Evolutionary conservation across 2,888 invertebrate genomes (phyloP).

Genomic region (Ornithoptera priamus): DNA sequence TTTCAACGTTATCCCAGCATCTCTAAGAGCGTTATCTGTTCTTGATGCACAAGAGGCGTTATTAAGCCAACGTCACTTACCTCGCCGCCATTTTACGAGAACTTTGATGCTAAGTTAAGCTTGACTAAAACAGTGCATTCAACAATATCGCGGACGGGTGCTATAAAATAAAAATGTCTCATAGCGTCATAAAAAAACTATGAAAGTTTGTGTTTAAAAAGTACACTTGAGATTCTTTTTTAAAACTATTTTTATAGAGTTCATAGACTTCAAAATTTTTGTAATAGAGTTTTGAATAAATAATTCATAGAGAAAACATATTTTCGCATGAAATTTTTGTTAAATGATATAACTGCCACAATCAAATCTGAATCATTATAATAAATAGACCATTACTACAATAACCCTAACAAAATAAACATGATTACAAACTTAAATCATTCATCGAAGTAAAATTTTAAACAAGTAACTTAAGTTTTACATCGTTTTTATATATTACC

Average conservation of each 20-base stretch:
- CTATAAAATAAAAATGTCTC: conserved; percentile 15
- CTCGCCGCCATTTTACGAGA: conserved; percentile 44
- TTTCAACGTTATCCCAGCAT: conserved; percentile 8
- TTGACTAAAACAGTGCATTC: conserved; percentile 23
- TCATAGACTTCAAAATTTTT: background rate
- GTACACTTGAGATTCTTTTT: background rate
- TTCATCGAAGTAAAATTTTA: too few relatives aligned
- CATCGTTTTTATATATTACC: too few relatives aligned
- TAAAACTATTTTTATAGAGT: background rate
- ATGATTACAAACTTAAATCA: too few relatives aligned
- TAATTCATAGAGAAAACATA: too few relatives aligned
- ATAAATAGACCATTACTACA: too few relatives aligned
- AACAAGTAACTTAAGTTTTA: too few relatives aligned
- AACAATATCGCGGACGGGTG: conserved; percentile 13
- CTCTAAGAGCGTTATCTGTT: conserved; percentile 20
- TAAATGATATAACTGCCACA: too few relatives aligned
- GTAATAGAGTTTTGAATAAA: too few relatives aligned
- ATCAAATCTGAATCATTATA: too few relatives aligned
- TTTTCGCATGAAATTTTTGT: too few relatives aligned
- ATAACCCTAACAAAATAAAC: too few relatives aligned
- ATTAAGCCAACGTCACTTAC: conserved; percentile 47
- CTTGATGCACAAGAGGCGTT: conserved; percentile 36
- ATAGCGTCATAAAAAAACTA: background rate
- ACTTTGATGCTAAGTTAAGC: conserved; percentile 22
- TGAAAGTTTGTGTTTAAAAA: background rate